Percentiles rank a stretch among this genome's conserved stretches.
These are phyloP conservation scores for Lepisosteus oculatus DNA, from an alignment of 2,113 vertebrate genomes.

Conservation along the genomic window DNA sequence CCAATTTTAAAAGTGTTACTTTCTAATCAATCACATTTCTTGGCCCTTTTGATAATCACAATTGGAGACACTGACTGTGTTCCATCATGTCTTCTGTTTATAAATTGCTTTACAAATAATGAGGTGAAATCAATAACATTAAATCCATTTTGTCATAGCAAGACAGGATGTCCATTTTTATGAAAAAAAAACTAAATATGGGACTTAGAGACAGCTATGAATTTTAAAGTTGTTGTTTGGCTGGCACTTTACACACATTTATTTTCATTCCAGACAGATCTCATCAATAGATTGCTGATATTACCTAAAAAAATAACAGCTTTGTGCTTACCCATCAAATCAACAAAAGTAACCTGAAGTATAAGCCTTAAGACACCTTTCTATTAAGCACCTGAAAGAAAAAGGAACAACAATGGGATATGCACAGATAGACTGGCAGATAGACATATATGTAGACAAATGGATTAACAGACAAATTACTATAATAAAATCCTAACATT, in stretches of 20 bases:
- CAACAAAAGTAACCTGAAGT: too few species aligned
- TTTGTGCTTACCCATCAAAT: too few species aligned
- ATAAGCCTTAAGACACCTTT: too few species aligned
- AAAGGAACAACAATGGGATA: too few species aligned
- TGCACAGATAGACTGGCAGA: too few species aligned
- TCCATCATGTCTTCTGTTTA: conserved; percentile 9
- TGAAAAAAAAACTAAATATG: not conserved
- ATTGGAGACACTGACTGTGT: not conserved
- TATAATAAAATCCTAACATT: not conserved
- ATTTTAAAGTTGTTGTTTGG: not conserved
- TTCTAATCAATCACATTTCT: conserved; percentile 29
- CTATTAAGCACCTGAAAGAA: too few species aligned
- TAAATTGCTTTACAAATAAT: conserved; percentile 12
- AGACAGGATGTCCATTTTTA: not conserved
- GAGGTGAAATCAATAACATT: conserved; percentile 4
- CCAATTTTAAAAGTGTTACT: conserved; percentile 25
- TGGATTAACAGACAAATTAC: too few species aligned
- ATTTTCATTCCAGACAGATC: too few species aligned
- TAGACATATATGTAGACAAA: too few species aligned
- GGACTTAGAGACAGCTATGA: not conserved
- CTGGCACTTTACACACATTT: not conserved
- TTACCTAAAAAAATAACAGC: too few species aligned
- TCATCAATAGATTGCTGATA: too few species aligned
- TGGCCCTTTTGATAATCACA: conserved; percentile 20
- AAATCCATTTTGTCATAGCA: conserved; percentile 5